Percentiles rank a stretch among this genome's conserved stretches.
phyloP scores from a whole-genome alignment of 1,140 invertebrate species.

The Periplaneta americana region DNA sequence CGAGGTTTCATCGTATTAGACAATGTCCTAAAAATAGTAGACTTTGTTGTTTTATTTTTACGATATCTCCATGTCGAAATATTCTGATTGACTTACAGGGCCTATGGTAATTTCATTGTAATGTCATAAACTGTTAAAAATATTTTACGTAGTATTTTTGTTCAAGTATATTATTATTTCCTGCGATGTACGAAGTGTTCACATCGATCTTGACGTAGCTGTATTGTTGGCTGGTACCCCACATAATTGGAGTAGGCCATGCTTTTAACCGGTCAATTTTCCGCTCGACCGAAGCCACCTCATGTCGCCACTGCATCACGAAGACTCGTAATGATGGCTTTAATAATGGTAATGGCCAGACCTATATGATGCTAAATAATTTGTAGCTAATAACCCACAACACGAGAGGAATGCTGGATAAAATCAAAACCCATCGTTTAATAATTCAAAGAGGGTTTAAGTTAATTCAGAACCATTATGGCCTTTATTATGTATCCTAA shows the following conservation, averaged over 20 bases:
- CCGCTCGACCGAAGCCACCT: neutral
- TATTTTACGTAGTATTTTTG: no score
- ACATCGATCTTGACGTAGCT: no score
- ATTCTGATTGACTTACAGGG: no score
- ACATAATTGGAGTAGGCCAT: neutral
- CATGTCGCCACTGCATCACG: neutral
- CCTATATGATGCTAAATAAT: neutral
- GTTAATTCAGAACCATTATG: slow-evolving; percentile 2
- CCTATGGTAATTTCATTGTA: no score
- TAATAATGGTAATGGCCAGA: neutral
- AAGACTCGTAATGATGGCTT: neutral
- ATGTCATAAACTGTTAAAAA: no score
- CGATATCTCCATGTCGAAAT: no score
- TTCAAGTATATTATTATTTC: no score
- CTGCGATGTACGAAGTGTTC: no score
- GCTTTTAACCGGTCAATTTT: neutral
- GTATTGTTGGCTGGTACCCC: neutral
- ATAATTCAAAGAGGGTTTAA: slow-evolving; percentile 2
- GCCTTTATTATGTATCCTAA: slow-evolving; percentile 1
- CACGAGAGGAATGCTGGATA: neutral
- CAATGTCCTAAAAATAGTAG: no score
- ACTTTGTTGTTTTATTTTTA: no score
- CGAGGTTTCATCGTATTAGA: no score
- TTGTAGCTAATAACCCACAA: neutral
- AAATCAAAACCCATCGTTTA: slow-evolving; percentile 8